Evolutionary conservation across 2,888 invertebrate genomes (phyloP), one percentile per base, ranked within the genome.

Genomic region (Cremastinae sp.): DNA sequence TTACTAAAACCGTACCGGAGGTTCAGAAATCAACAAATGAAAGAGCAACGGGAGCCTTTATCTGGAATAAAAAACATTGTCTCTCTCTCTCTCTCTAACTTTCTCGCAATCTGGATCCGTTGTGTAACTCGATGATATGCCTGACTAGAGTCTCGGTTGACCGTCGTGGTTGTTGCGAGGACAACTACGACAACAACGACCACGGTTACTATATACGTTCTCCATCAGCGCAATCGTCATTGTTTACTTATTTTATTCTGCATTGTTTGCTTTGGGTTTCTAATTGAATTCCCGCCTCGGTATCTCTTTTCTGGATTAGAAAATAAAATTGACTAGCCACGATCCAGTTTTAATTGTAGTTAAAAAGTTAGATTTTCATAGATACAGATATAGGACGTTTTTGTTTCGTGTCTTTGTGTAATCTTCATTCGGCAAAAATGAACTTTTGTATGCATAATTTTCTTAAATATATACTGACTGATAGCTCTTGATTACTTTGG

Each of bases 51-150:
- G 28, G 16, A 20, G 18, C 14, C 20, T 49, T 16, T 16, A 20
- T 9, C 16, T 9, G 20, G 49, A 10, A 10, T 49, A 18, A n/a
- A 9, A 49, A 49, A 49, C 43, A 35, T 51, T 53, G 5, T 58
- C 51, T 51, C 20, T 45, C 59, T 51, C 28, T 47, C 39, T 18
- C 53, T 28, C 22, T 59, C 43, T 35, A 14, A 43, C 20, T 66
- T 56, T 68, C 41, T 49, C 62, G 37, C 37, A 28, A 45, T 62
- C 28, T 55, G 18, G 41, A 49, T 43, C 51, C 51, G 64, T 74
- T 70, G 37, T 74, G 64, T 70, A 58, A 70, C 51, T 62, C 55
- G 68, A 69, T 75, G 68, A 68, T 68, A 64, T 62, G 64, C 56
- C 61, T 49, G 66, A 49, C 68, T 68, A 51, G 53, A 58, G 41